Evolutionary conservation across 2,888 invertebrate species (phyloP).

Genomic region (Lagria hirta): DNA sequence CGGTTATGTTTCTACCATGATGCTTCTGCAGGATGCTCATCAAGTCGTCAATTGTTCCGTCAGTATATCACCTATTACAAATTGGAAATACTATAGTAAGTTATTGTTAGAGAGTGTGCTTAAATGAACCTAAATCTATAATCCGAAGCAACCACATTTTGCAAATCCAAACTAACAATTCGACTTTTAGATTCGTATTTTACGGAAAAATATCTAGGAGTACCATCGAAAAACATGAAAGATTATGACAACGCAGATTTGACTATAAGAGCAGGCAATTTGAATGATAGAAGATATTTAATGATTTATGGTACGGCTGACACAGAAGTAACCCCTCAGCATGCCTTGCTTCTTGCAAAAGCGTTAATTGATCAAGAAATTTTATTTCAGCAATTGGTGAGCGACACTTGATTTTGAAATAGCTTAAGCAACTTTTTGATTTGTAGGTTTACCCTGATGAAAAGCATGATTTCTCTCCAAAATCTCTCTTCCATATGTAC

Average conservation of each 20-base stretch:
- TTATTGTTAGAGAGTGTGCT: slow-evolving; percentile 25
- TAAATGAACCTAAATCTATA: slow-evolving; percentile 1
- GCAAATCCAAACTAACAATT: background rate
- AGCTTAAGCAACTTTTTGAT: background rate
- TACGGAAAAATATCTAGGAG: slow-evolving; percentile 86
- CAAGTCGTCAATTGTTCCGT: slow-evolving; percentile 83
- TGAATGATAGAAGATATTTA: slow-evolving; percentile 67
- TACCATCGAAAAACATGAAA: slow-evolving; percentile 65
- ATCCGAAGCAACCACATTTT: no score
- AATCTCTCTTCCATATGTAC: slow-evolving; percentile 76
- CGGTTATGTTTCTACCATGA: slow-evolving; percentile 80
- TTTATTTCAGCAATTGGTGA: slow-evolving; percentile 81
- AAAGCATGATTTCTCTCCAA: slow-evolving; percentile 69
- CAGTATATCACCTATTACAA: slow-evolving; percentile 83
- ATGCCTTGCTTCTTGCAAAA: slow-evolving; percentile 79
- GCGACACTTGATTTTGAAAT: background rate
- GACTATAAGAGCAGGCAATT: slow-evolving; percentile 75
- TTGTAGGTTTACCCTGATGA: slow-evolving; percentile 84
- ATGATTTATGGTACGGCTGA: slow-evolving; percentile 85
- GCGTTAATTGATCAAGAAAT: slow-evolving; percentile 81
- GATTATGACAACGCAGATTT: slow-evolving; percentile 79
- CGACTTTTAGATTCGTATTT: slow-evolving; percentile 74
- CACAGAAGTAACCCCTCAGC: slow-evolving; percentile 81
- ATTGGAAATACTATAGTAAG: slow-evolving; percentile 78
- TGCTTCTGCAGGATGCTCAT: slow-evolving; percentile 73